Percentiles rank a stretch among this genome's conserved stretches.
Evolutionary conservation across 2,797 vertebrate species (phyloP).

Genomic region (Luscinia luscinia): DNA sequence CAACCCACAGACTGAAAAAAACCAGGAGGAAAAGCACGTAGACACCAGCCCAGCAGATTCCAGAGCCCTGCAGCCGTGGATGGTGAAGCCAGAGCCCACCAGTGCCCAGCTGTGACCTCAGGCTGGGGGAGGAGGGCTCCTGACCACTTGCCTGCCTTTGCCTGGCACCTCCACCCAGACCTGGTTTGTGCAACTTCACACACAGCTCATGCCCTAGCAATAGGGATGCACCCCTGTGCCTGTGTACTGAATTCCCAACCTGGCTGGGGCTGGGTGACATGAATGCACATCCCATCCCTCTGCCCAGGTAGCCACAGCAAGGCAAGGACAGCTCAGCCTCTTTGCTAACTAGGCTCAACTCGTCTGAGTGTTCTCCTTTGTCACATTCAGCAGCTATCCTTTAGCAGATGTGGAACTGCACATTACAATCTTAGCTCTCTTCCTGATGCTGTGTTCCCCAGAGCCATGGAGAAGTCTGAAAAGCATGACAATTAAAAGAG

Average conservation of each 20-base stretch:
- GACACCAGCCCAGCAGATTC: rapidly evolving
- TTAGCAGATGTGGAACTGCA: not conserved
- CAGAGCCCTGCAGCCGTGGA: not conserved
- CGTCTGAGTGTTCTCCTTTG: not conserved
- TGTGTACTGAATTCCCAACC: not conserved
- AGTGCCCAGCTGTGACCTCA: not conserved
- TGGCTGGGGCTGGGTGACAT: not conserved
- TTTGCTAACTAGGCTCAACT: not conserved
- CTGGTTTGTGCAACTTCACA: rapidly evolving
- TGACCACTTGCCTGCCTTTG: not conserved
- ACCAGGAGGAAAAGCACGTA: not conserved
- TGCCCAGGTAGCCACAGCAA: not conserved
- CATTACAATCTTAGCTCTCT: not conserved
- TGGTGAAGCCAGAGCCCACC: not conserved
- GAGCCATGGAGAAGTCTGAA: not conserved
- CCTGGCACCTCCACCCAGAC: rapidly evolving
- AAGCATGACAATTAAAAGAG: not conserved
- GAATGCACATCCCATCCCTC: not conserved
- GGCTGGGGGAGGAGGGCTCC: not conserved
- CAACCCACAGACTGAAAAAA: not conserved
- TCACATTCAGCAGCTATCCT: not conserved
- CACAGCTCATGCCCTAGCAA: rapidly evolving
- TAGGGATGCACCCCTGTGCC: not conserved
- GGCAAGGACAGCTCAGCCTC: not conserved
- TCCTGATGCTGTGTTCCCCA: not conserved